Evolutionary conservation across 2,797 vertebrate genomes (phyloP).

Genomic region (Eulemur mongoz): DNA sequence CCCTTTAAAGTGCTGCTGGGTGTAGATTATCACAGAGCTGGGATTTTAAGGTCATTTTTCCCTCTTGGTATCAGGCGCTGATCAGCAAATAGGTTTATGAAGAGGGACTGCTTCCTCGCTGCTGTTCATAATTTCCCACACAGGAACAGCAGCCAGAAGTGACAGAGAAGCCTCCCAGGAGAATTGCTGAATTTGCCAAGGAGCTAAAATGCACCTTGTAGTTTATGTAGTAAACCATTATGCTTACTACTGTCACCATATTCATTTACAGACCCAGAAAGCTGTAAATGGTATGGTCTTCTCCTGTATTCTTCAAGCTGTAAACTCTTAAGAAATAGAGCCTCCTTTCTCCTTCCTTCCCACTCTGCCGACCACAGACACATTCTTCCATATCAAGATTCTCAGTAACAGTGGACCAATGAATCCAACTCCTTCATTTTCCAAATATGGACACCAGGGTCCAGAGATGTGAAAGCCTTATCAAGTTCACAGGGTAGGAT

Average conservation of each 20-base stretch:
- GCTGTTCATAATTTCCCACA: background rate
- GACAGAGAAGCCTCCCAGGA: constrained; percentile 45
- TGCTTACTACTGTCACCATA: background rate
- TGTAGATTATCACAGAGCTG: background rate
- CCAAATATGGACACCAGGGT: background rate
- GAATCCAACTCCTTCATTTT: background rate
- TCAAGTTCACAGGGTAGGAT: background rate
- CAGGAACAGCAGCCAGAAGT: background rate
- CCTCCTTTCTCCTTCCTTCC: background rate
- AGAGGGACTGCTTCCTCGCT: constrained; percentile 2
- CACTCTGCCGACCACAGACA: background rate
- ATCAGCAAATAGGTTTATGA: constrained; percentile 67
- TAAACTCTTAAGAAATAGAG: background rate
- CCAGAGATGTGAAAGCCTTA: background rate
- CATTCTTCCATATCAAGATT: background rate
- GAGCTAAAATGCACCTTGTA: constrained; percentile 4
- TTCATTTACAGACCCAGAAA: background rate
- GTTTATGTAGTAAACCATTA: constrained; percentile 22
- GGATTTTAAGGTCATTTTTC: constrained; percentile 37
- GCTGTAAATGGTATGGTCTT: background rate
- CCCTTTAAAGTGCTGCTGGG: background rate
- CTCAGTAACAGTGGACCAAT: background rate
- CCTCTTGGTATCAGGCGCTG: constrained; percentile 41
- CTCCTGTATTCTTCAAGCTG: background rate
- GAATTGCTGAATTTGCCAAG: constrained; percentile 59